Base-by-base conservation (phyloP, 1,140 invertebrate species). In the Platyscapa corneri region DNA sequence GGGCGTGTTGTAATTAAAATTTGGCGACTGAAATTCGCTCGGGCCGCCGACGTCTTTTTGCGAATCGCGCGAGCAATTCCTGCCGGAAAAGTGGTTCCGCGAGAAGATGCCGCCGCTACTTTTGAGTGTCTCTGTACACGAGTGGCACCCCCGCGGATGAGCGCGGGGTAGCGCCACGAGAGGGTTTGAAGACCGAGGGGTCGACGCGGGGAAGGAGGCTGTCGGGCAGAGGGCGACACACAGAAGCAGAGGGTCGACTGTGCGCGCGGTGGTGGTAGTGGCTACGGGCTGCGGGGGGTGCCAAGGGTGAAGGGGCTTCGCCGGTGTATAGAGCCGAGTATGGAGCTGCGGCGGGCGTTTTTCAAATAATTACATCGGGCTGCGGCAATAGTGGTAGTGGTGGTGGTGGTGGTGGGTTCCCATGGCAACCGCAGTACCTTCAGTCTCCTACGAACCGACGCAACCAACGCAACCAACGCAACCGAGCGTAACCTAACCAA, bases 331-430 rank as follows among this genome's bases (percentile, higher is more conserved):
- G 87, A 83, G 88, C 78, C n/a, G 34, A 75, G 77, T 49, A 76
- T 72, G 64, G 86, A 85, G 88, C 87, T 90, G 90, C 87, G 89
- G 90, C 90, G 90, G 91, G 90, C 91, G 91, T 93, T 93, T 93
- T 93, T 93, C 92, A 92, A 93, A 93, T 93, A 93, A 93, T 93
- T 93, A 93, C 91, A 93, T 93, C 91, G 91, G 88, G 90, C 90
- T 92, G 91, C 88, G 90, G 90, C 89, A 89, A 90, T 91, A 89
- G 89, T 90, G 89, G 91, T 90, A 89, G 90, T 91, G 90, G 90
- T 76, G 30, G 42, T 76, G 75, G 46, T 76, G 75, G 46, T 91
- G 90, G 90, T 90, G 90, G 89, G 91, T 92, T 90, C 86, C 90
- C 91, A 93, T 93, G 90, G 88, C 89, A 90, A 93, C 91, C 91